Evolutionary conservation across 2,888 invertebrate species (phyloP).

Genomic region (Troides oblongomaculatus): DNA sequence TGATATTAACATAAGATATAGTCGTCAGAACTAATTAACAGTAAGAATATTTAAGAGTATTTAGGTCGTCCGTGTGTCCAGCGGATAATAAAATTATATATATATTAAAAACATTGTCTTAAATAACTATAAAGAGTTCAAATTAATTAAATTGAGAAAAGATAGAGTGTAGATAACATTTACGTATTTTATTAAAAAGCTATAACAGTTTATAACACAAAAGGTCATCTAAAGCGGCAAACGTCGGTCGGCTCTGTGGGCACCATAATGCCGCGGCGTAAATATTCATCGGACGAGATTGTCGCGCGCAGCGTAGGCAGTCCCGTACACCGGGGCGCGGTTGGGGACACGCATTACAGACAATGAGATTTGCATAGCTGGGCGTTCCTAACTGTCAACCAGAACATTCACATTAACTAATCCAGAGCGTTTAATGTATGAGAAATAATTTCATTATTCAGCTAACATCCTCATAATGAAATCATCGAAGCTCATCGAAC

Average conservation of each 20-base stretch:
- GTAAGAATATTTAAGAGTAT: background rate
- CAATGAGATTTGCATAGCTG: conserved; percentile 76
- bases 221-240: conserved; percentile 46
- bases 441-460: conserved; percentile 62
- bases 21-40: background rate
- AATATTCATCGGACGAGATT: conserved; percentile 73
- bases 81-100: background rate
- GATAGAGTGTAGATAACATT: background rate
- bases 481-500: conserved; percentile 36
- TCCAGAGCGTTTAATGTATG: conserved; percentile 61
- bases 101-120: background rate
- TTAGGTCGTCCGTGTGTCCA: background rate
- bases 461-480: conserved; percentile 49
- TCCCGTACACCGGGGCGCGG: conserved; percentile 59
- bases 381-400: conserved; percentile 75
- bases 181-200: conserved; percentile 24
- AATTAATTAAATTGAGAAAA: background rate
- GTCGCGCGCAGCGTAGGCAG: conserved; percentile 64
- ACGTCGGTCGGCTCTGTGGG: conserved; percentile 48
- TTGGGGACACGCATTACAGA: conserved; percentile 67
- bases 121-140: background rate
- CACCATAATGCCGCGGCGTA: conserved; percentile 57
- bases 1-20: background rate
- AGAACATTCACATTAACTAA: conserved; percentile 75
- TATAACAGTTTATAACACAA: conserved; percentile 41